These are phyloP conservation scores for Equus quagga DNA, from an alignment of 2,113 vertebrate genomes.

Conservation along the genomic window DNA sequence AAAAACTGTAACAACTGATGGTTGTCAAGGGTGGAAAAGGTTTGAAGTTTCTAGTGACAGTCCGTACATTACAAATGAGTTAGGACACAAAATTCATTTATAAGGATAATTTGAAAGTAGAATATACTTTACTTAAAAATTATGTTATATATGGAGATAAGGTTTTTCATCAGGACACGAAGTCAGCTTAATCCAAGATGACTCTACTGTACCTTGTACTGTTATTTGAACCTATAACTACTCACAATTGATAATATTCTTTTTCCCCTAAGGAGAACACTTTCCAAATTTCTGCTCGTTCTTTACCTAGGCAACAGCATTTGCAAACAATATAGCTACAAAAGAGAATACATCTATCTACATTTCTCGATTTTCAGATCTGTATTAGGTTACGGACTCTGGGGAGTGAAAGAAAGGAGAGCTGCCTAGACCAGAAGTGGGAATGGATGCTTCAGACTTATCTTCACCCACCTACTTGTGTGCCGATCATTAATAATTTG, in stretches of 20 bases:
- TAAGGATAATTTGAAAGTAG: not conserved
- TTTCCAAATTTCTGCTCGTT: not conserved
- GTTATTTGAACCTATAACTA: constrained; percentile 3
- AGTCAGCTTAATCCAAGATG: not conserved
- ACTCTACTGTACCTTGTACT: not conserved
- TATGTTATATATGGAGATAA: not conserved
- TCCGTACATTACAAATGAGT: not conserved
- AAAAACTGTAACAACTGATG: not conserved
- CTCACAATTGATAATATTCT: not conserved
- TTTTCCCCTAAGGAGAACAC: not conserved
- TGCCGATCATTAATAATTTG: not conserved
- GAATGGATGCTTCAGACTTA: not conserved
- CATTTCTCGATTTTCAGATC: not conserved
- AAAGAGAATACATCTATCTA: not conserved
- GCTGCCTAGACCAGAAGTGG: not conserved
- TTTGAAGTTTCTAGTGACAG: not conserved
- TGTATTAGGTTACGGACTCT: not conserved
- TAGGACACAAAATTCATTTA: not conserved
- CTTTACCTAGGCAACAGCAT: not conserved
- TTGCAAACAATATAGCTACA: not conserved
- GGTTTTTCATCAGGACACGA: not conserved
- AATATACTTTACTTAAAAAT: not conserved
- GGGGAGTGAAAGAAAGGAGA: not conserved
- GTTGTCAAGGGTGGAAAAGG: not conserved
- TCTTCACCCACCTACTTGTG: not conserved